Evolutionary conservation across 2,888 invertebrate species (phyloP).

Genomic region (Pheosia tremula): DNA sequence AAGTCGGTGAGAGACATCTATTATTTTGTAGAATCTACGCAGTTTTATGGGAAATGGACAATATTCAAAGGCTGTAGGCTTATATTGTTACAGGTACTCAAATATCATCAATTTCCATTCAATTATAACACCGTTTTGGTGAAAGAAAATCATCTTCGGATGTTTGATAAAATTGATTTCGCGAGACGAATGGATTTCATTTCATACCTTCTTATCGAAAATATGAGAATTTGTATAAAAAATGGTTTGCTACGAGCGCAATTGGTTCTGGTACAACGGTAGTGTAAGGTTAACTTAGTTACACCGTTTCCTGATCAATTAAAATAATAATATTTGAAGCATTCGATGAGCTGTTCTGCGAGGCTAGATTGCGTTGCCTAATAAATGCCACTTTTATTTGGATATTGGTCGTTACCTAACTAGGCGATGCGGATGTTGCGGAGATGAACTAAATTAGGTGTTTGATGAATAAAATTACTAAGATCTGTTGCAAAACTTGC

Average conservation of each 20-base stretch:
- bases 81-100: no score
- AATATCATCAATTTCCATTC: no score
- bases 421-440: not conserved
- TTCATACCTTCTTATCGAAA: slow-evolving; percentile 16
- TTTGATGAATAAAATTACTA: not conserved
- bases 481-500: not conserved
- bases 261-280: not conserved
- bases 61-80: no score
- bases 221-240: slow-evolving; percentile 20
- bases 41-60: slow-evolving; percentile 10
- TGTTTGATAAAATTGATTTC: slow-evolving; percentile 23
- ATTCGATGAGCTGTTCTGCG: no score
- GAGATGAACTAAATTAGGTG: not conserved
- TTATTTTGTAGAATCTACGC: no score
- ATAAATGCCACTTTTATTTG: not conserved
- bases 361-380: no score
- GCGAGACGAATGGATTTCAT: slow-evolving; percentile 19
- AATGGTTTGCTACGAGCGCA: slow-evolving; percentile 14
- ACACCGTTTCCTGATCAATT: no score
- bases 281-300: not conserved
- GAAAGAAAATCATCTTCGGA: slow-evolving; percentile 14
- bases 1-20: no score
- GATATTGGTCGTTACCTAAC: not conserved
- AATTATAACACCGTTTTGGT: not conserved
- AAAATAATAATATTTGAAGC: no score